Conservation (phyloP, 2,888 invertebrate genomes). For the Melieria picta region DNA sequence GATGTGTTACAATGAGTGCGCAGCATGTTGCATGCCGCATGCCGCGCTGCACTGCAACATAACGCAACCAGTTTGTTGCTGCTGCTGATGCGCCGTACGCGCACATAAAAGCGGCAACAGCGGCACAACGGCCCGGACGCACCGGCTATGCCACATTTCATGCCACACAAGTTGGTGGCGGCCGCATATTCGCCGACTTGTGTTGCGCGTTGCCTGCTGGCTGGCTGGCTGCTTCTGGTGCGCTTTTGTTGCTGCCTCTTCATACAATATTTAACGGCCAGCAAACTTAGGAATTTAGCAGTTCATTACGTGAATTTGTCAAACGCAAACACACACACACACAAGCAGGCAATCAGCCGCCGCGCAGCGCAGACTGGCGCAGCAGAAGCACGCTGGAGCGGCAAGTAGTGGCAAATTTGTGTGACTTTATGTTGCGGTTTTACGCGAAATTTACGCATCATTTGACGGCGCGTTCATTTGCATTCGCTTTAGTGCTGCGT, state of each 20-base stretch:
- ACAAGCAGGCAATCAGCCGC: conserved; percentile 30
- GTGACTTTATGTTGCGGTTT: conserved; percentile 27
- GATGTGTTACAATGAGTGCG: conserved; percentile 55
- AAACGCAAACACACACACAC: conserved; percentile 40
- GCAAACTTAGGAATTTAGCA: conserved; percentile 40
- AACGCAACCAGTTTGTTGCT: neutral
- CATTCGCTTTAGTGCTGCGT: neutral
- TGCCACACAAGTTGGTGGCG: conserved; percentile 42
- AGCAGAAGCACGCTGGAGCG: neutral
- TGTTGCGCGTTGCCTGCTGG: neutral
- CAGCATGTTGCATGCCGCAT: conserved; percentile 44
- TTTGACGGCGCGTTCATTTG: conserved; percentile 13
- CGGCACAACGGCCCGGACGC: neutral
- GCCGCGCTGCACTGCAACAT: neutral
- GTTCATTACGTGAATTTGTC: conserved; percentile 47
- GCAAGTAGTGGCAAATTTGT: conserved; percentile 28
- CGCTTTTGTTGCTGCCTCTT: conserved; percentile 10
- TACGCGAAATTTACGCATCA: conserved; percentile 30
- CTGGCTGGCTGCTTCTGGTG: neutral
- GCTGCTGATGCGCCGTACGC: neutral
- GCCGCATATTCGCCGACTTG: conserved; percentile 11
- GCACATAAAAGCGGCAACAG: conserved; percentile 13
- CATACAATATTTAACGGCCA: conserved; percentile 19
- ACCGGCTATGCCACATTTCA: conserved; percentile 35
- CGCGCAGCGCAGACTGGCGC: no score